A percentile compares a stretch with the other conserved stretches of the same genome.
Conservation (phyloP, 1,140 invertebrate species). For the Phenacoccus solenopsis region DNA sequence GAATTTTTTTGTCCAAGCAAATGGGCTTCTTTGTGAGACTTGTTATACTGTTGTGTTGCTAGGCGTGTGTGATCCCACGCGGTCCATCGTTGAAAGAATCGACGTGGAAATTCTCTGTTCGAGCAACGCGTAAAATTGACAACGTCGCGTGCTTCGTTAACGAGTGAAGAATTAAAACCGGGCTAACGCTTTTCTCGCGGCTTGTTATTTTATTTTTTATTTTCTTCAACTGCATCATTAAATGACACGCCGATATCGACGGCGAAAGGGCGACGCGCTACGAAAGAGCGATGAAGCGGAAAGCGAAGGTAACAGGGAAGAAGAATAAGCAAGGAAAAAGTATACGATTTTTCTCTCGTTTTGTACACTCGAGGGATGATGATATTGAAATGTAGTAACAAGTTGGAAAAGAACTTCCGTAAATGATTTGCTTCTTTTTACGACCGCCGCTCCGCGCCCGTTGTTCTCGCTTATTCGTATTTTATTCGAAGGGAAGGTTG, state of each 20-base stretch:
- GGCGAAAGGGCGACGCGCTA: background rate
- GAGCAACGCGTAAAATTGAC: too few species aligned
- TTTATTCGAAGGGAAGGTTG: background rate
- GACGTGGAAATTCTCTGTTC: too few species aligned
- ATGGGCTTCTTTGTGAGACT: too few species aligned
- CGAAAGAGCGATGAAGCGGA: background rate
- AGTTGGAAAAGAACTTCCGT: conserved; percentile 1
- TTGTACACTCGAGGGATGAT: conserved; percentile 1
- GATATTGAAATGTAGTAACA: conserved; percentile 3
- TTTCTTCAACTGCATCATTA: background rate
- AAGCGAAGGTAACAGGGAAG: background rate
- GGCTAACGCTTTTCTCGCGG: background rate
- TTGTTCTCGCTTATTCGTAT: background rate
- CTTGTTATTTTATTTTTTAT: too few species aligned
- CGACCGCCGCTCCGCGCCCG: background rate
- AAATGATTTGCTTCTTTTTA: background rate
- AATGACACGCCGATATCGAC: background rate
- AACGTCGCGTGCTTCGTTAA: background rate
- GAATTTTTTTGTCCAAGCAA: too few species aligned
- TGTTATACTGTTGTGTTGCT: too few species aligned
- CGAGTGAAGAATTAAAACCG: background rate
- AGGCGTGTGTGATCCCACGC: too few species aligned
- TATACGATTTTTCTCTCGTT: background rate
- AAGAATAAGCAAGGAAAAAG: background rate
- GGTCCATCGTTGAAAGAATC: too few species aligned